Conservation (phyloP, 2,888 invertebrate species). For the Heliconius aoede region DNA sequence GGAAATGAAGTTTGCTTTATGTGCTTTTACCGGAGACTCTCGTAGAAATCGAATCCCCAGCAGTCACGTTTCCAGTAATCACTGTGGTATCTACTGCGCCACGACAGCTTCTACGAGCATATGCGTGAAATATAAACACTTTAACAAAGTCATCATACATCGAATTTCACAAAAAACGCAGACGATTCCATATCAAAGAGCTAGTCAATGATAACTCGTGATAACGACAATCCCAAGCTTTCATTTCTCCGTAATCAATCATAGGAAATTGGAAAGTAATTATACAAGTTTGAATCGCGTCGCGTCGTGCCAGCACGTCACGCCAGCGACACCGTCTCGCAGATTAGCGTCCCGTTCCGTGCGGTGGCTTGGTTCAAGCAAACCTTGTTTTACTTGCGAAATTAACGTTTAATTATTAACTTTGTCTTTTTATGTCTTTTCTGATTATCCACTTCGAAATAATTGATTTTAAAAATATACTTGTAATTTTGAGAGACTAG, state of each 20-base stretch:
- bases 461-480: neutral
- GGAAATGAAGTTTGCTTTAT: too few species aligned
- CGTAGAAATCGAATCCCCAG: too few species aligned
- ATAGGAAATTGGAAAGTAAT: conserved; percentile 37
- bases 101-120: too few species aligned
- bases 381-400: conserved; percentile 1
- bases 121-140: too few species aligned
- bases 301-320: neutral
- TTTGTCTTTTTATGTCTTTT: neutral
- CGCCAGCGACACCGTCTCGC: neutral
- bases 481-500: neutral
- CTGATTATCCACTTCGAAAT: neutral
- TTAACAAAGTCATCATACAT: too few species aligned
- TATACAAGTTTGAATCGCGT: conserved; percentile 27
- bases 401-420: neutral
- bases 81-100: too few species aligned
- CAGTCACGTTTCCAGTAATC: too few species aligned
- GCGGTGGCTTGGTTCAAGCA: neutral
- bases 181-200: neutral
- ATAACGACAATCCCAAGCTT: conserved; percentile 23
- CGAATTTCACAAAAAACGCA: neutral
- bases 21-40: too few species aligned
- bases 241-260: conserved; percentile 31
- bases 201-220: neutral
- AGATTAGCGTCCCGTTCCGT: neutral